A percentile compares a stretch with the other conserved stretches of the same genome.
Evolutionary conservation across 2,888 invertebrate species (phyloP).

Genomic region (Dendrolimus pini): DNA sequence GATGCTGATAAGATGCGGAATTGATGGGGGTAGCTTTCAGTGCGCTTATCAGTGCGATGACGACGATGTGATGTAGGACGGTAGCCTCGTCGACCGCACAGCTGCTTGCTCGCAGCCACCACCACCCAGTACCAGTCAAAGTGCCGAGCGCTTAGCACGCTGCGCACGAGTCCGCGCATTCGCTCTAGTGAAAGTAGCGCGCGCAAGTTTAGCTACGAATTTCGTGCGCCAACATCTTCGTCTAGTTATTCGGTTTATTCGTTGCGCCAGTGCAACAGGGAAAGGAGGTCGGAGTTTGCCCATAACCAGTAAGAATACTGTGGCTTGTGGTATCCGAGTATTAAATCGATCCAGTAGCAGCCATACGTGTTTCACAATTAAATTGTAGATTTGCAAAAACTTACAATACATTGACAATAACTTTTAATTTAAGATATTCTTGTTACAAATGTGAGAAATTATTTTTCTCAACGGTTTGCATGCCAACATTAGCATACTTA

Average conservation of each 20-base stretch:
- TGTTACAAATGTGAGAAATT: too few species aligned
- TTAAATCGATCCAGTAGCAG: slow-evolving; percentile 26
- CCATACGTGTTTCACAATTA: too few species aligned
- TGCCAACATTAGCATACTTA: too few species aligned
- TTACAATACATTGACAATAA: too few species aligned
- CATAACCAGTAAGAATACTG: slow-evolving; percentile 50
- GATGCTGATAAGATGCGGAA: slow-evolving; percentile 24
- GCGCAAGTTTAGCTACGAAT: slow-evolving; percentile 59
- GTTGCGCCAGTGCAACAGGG: slow-evolving; percentile 71
- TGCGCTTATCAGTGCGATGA: slow-evolving; percentile 47
- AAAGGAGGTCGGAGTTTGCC: slow-evolving; percentile 70
- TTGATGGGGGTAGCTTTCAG: slow-evolving; percentile 48
- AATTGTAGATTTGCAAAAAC: too few species aligned
- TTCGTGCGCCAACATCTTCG: slow-evolving; percentile 65
- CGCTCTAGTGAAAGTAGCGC: slow-evolving; percentile 67
- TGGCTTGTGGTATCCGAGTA: slow-evolving; percentile 42
- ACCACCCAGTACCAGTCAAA: slow-evolving; percentile 60
- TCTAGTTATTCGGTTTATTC: slow-evolving; percentile 71
- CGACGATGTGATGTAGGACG: slow-evolving; percentile 28
- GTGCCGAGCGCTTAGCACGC: slow-evolving; percentile 63
- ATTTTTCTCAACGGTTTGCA: too few species aligned
- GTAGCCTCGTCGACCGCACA: slow-evolving; percentile 38
- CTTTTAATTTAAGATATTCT: too few species aligned
- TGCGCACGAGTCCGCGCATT: slow-evolving; percentile 42
- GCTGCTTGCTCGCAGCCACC: slow-evolving; percentile 22